Percentiles rank a stretch among this genome's conserved stretches.
phyloP scores from a whole-genome alignment of 2,888 invertebrate genomes.

The Spilosoma lubricipeda region DNA sequence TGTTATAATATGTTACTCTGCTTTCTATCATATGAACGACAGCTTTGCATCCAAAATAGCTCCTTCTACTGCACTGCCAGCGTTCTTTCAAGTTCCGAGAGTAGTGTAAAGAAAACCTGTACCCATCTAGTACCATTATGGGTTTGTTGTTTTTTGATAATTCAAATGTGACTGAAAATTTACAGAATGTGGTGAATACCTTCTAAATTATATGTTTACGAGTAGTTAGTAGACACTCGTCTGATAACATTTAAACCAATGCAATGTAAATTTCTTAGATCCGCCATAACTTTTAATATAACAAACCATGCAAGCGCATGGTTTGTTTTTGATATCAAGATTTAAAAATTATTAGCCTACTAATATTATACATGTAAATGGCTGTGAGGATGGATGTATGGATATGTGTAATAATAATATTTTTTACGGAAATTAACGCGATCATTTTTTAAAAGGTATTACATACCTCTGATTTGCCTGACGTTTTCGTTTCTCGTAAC shows the following conservation, averaged over 20 bases:
- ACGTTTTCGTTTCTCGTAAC: no score
- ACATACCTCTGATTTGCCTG: no score
- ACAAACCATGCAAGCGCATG: no score
- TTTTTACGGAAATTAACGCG: no score
- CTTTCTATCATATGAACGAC: conserved; percentile 62
- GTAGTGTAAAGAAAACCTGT: conserved; percentile 69
- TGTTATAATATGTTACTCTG: conserved; percentile 54
- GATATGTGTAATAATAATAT: no score
- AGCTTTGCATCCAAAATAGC: conserved; percentile 71
- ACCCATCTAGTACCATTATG: conserved; percentile 67
- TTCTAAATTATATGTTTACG: neutral
- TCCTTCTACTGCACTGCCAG: conserved; percentile 73
- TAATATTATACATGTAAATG: no score
- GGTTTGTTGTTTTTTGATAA: conserved; percentile 62
- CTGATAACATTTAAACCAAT: neutral
- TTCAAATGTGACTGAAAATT: conserved; percentile 45
- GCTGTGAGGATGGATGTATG: no score
- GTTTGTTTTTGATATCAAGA: no score
- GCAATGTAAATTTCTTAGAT: no score
- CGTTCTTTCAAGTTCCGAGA: conserved; percentile 62
- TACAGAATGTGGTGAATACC: neutral
- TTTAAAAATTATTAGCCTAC: no score
- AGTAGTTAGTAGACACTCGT: neutral
- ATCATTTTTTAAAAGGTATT: no score
- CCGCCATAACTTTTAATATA: neutral